phyloP scores from a whole-genome alignment of 2,113 vertebrate species.

The Trinectes maculatus region DNA sequence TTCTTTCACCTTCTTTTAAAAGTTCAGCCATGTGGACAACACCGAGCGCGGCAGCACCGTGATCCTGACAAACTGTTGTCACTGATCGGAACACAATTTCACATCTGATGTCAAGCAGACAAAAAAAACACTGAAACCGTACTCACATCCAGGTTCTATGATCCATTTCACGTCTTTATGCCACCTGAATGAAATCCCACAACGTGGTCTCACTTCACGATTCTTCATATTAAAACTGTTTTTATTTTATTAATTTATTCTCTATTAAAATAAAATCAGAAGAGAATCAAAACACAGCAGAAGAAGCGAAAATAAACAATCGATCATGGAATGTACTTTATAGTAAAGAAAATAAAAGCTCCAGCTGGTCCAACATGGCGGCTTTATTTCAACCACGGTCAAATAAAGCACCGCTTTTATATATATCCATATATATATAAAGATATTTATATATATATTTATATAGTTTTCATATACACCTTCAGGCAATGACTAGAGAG shows the following conservation, averaged over 20 bases:
- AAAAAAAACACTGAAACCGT: too few species aligned
- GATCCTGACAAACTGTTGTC: too few species aligned
- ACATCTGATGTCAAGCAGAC: too few species aligned
- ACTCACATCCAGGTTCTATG: too few species aligned
- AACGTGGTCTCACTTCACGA: constrained; percentile 65
- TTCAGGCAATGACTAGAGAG: constrained; percentile 97
- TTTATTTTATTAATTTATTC: constrained; percentile 85
- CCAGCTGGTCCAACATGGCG: constrained; percentile 97
- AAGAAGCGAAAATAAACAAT: constrained; percentile 77
- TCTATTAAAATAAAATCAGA: constrained; percentile 81
- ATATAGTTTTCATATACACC: constrained; percentile 91
- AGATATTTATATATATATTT: constrained; percentile 74
- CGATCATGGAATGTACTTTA: constrained; percentile 82
- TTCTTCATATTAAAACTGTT: constrained; percentile 80
- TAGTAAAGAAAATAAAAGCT: constrained; percentile 94
- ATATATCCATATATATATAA: constrained; percentile 75
- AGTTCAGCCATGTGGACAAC: too few species aligned
- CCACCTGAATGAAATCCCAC: too few species aligned
- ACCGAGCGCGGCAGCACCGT: too few species aligned
- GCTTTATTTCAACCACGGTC: constrained; percentile 99
- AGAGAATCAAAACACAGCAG: constrained; percentile 71
- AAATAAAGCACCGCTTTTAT: constrained; percentile 96
- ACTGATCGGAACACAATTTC: too few species aligned
- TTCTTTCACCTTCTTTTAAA: too few species aligned
- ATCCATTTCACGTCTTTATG: too few species aligned